A percentile compares a stretch with the other conserved stretches of the same genome.
phyloP scores from a whole-genome alignment of 2,797 vertebrate species.

The Cyclura pinguis region DNA sequence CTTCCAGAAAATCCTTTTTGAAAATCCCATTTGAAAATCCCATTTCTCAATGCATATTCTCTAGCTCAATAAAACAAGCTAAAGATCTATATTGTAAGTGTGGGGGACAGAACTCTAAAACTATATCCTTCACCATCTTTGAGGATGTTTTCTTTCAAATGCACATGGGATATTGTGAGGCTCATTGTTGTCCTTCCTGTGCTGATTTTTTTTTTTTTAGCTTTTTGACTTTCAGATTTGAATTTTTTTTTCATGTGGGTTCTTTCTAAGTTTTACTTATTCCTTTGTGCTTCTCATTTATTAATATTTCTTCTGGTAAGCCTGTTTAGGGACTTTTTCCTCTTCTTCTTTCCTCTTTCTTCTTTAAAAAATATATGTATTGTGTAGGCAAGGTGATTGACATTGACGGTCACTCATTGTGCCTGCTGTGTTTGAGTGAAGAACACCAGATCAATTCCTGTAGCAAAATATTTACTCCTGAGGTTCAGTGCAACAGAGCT shows the following conservation, averaged over 20 bases:
- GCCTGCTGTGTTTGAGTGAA: no score
- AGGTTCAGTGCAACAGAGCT: background rate
- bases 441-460: no score
- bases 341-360: no score
- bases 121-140: background rate
- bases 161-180: background rate
- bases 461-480: no score
- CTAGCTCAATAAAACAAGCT: background rate
- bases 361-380: no score
- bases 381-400: no score
- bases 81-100: background rate
- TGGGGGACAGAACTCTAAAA: background rate
- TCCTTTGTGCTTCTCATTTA: no score
- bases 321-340: no score
- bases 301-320: no score
- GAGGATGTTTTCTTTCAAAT: background rate
- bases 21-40: background rate
- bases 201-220: background rate
- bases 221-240: background rate
- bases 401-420: no score
- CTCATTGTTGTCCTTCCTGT: background rate
- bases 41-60: background rate
- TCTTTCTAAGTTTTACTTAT: background rate
- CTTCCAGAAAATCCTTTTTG: background rate
- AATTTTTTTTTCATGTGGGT: background rate